Base-by-base conservation (phyloP, 1,140 invertebrate species). In the Lordiphosa collinella region DNA sequence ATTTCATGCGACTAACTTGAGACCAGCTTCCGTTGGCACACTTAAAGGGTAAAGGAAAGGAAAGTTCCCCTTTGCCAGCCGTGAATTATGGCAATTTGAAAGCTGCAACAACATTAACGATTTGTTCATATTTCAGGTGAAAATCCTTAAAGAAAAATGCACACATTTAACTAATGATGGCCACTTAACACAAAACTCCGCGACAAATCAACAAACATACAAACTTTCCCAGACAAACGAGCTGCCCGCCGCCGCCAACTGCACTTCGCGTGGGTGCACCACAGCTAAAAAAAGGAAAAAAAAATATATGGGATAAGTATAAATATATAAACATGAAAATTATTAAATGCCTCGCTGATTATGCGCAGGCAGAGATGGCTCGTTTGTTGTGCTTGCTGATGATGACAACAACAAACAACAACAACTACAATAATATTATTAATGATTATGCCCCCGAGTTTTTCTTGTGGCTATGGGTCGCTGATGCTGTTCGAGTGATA, bases 141-240 rank as follows among this genome's bases (percentile, higher is more conserved):
- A 84, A 84, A 82, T 84, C 78, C 78, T 84, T 84, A 69, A 85
- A 84, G 78, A 84, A 84, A 84, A 84, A 84, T 84, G 68, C 72
- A 84, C 78, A 85, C 84, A 84, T 78, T 84, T 84, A 84, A 84
- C 78, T 84, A 84, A 84, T 84, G 78, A 84, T 84, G 78, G 64
- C 69, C 78, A 84, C 78, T 84, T 84, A 84, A 78, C 78, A 75
- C 52, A 82, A 44, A 84, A 65, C 78, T 70, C 70, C 58, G 73
- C 71, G 78, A 84, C 79, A 84, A 84, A 84, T 85, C 78, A 84
- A 85, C 71, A 61, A 70, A 68, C 57, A 61, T 25, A 48, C n/a
- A 50, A 48, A 78, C 78, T 84, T 82, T 82, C 78, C 67, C 78
- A 82, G 66, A 76, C 76, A 63, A 55, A 43, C 41, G 47, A 41